Base-by-base conservation (phyloP, 2,113 vertebrate species). In the Psettodes erumei region DNA sequence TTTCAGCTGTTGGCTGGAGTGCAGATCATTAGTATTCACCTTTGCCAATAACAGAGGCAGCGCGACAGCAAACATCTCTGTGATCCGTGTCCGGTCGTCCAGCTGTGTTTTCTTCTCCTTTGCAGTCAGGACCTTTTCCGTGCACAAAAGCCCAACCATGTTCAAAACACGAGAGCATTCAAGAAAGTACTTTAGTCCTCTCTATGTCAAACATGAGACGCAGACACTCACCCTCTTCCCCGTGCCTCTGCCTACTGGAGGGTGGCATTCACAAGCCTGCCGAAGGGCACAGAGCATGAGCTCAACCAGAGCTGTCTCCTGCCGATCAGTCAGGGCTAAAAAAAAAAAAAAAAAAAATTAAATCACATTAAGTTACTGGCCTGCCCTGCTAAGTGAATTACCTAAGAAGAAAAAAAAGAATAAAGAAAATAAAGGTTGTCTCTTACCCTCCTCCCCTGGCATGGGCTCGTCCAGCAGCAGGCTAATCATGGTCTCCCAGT, bases 401-500 rank as follows among this genome's bases (percentile, higher is more conserved):
- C 7, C 6, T 64, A 65, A 37, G n/a, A 8, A 12, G 7, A 27
- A 45, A 13, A 70, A 28, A 30, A 30, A 42, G 40, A 8, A 2
- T n/a, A n/a, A 21, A 12, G 6, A n/a, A 75, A 35, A 2, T 30
- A 8, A 32, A 48, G 25, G 30, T 12, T 45, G 25, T 61, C 9
- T 15, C 55, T 94, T 91, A 98, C 97, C 96, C 79, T 98, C 97
- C 79, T 99, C 97, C 84, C 97, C 97, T 69, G 95, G 94, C 75
- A 96, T 90, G 56, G 97, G 96, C 62, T 98, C 97, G 82, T 98
- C 97, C 91, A 99, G 86, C 87, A 99, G 93, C 81, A 99, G 93
- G 82, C 97, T 98, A 85, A 96, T 98, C 96, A 98, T 98, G 86
- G 96, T 97, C 93, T 99, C 97, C 97, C 97, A 99, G 95, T 99